Percentiles rank a stretch among this genome's conserved stretches.
phyloP scores from a whole-genome alignment of 2,797 vertebrate species.

The Typhlichthys eigenmanni region DNA sequence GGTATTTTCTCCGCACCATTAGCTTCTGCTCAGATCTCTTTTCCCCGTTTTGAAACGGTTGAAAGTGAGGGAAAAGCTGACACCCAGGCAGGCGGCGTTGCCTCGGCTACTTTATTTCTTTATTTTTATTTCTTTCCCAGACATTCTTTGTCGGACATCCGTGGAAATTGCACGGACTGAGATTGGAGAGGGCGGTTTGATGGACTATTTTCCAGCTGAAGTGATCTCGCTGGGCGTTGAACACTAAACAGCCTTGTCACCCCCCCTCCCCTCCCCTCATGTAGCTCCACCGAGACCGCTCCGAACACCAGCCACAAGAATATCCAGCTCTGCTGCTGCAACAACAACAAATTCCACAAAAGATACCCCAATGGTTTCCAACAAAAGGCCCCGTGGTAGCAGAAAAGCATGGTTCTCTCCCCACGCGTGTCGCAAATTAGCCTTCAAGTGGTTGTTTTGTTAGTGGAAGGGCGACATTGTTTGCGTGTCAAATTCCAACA shows the following conservation, averaged over 20 bases:
- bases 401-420: constrained; percentile 14
- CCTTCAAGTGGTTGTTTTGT: constrained; percentile 41
- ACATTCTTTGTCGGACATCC: constrained; percentile 29
- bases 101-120: constrained; percentile 6
- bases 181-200: constrained; percentile 32
- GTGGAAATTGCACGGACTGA: constrained; percentile 19
- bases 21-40: constrained; percentile 21
- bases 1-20: constrained; percentile 21
- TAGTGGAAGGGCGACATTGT: constrained; percentile 33
- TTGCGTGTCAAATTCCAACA: constrained; percentile 53
- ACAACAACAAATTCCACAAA: neutral
- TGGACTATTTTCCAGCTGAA: constrained; percentile 45
- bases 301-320: neutral
- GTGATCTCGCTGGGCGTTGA: constrained; percentile 31
- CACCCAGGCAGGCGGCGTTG: constrained; percentile 9
- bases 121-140: constrained; percentile 21
- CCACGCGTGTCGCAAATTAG: constrained; percentile 39
- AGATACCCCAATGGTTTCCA: constrained; percentile 10
- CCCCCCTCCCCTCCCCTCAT: constrained; percentile 7
- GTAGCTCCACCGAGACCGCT: constrained; percentile 22
- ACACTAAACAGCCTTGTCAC: constrained; percentile 21
- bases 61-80: constrained; percentile 16
- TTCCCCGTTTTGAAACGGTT: constrained; percentile 4
- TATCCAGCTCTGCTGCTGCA: neutral
- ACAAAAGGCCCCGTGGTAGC: constrained; percentile 14